These are phyloP conservation scores for Oryzias dopingdopingensis DNA, from an alignment of 2,797 vertebrate species.

Conservation along the genomic window DNA sequence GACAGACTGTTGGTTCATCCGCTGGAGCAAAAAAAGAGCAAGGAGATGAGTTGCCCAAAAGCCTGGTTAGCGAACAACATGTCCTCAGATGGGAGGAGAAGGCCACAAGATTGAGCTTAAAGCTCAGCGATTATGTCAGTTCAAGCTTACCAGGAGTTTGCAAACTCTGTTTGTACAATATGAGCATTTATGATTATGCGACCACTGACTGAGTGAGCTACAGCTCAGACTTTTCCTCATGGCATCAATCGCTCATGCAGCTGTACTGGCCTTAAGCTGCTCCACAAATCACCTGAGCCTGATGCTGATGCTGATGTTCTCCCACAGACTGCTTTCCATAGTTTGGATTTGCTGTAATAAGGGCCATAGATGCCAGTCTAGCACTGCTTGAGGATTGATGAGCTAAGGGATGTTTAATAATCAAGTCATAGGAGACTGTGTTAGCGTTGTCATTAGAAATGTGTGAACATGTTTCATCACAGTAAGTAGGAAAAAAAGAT, in stretches of 20 bases:
- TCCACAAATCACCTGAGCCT: conserved; percentile 61
- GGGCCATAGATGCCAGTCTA: conserved; percentile 25
- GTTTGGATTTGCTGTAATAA: conserved; percentile 55
- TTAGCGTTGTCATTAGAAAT: conserved; percentile 18
- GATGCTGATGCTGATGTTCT: conserved; percentile 35
- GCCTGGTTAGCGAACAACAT: conserved; percentile 40
- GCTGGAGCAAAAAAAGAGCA: conserved; percentile 26
- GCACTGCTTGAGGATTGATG: conserved; percentile 32
- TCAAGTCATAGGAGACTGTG: conserved; percentile 32
- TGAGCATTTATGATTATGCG: conserved; percentile 58
- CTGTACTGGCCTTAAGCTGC: conserved; percentile 65
- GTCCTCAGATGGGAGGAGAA: conserved; percentile 40
- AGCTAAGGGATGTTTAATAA: conserved; percentile 44
- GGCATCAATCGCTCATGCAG: conserved; percentile 67
- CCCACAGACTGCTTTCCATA: conserved; percentile 46
- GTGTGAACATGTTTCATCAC: conserved; percentile 37
- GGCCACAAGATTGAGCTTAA: conserved; percentile 50
- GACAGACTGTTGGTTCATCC: conserved; percentile 39
- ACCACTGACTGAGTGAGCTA: conserved; percentile 65
- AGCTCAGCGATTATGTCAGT: conserved; percentile 46
- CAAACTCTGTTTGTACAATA: conserved; percentile 40
- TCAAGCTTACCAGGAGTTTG: conserved; percentile 66
- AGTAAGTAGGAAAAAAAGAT: not conserved
- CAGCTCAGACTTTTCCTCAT: conserved; percentile 41
- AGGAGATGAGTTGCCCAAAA: conserved; percentile 15